Conservation (phyloP, 2,797 vertebrate genomes). For the Enteromius viviparus region DNA sequence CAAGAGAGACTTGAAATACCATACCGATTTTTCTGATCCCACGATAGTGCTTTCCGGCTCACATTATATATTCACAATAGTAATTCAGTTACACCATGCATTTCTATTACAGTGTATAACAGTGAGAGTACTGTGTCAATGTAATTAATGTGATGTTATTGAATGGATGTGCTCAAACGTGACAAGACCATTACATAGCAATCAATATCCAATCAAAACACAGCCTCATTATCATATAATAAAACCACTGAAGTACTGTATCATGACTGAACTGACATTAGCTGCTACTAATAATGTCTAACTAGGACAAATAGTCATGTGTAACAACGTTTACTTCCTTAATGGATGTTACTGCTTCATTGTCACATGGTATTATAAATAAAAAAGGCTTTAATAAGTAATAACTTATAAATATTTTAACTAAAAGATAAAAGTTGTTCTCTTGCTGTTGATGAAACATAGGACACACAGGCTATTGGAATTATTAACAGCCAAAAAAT, state of each 20-base stretch:
- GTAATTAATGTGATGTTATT: constrained; percentile 26
- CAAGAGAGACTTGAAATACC: not conserved
- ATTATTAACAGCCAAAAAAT: not conserved
- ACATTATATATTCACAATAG: not conserved
- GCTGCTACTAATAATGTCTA: not conserved
- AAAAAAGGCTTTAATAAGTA: not conserved
- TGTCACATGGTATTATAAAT: not conserved
- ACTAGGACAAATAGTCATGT: not conserved
- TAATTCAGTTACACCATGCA: not conserved
- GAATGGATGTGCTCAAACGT: constrained; percentile 13
- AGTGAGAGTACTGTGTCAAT: not conserved
- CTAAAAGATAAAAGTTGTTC: not conserved
- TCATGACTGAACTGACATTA: constrained; percentile 27
- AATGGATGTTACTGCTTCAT: not conserved
- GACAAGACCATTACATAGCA: constrained; percentile 27
- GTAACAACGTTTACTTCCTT: not conserved
- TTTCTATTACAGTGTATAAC: not conserved
- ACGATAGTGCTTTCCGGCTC: not conserved
- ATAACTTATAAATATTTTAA: not conserved
- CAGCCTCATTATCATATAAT: constrained; percentile 17
- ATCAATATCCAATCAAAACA: constrained; percentile 41
- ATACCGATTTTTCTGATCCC: not conserved
- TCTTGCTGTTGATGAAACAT: not conserved
- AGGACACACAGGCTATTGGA: not conserved
- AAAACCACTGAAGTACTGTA: constrained; percentile 10